Conservation (phyloP, 2,888 invertebrate species). For the Acleris emargana region DNA sequence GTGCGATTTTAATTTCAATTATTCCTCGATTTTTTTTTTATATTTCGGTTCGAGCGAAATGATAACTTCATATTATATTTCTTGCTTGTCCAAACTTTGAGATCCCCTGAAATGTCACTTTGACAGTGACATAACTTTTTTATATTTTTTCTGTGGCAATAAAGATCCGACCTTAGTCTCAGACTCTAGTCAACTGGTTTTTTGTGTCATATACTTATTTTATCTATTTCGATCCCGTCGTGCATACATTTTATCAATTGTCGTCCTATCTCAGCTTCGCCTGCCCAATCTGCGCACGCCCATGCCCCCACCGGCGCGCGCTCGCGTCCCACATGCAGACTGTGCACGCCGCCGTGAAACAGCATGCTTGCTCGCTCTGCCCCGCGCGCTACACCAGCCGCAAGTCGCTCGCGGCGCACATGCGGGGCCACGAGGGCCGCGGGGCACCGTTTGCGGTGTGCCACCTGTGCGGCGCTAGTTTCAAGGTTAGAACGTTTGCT, state of each 20-base stretch:
- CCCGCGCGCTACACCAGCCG: slow-evolving; percentile 50
- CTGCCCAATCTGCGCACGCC: slow-evolving; percentile 57
- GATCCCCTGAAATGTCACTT: too few relatives aligned
- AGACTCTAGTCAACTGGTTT: too few relatives aligned
- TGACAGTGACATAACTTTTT: too few relatives aligned
- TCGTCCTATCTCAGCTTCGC: slow-evolving; percentile 52
- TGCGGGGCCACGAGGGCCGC: slow-evolving; percentile 10
- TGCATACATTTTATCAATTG: neutral
- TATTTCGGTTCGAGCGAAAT: too few relatives aligned
- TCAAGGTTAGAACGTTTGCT: slow-evolving; percentile 54
- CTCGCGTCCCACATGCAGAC: slow-evolving; percentile 53
- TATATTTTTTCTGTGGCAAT: too few relatives aligned
- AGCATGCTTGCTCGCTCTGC: slow-evolving; percentile 51
- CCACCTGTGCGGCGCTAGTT: slow-evolving; percentile 63
- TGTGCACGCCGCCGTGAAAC: slow-evolving; percentile 48
- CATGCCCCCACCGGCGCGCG: slow-evolving; percentile 52
- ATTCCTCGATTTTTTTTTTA: too few relatives aligned
- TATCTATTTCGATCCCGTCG: too few relatives aligned
- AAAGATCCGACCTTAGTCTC: too few relatives aligned
- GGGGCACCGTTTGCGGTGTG: slow-evolving; percentile 50
- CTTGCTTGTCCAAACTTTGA: too few relatives aligned
- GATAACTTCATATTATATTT: too few relatives aligned
- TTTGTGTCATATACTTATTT: too few relatives aligned
- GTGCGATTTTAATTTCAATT: too few relatives aligned
- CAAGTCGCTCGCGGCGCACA: slow-evolving; percentile 53